Conservation (phyloP, 1,140 invertebrate genomes). For the Aphelinus atriplicis region DNA sequence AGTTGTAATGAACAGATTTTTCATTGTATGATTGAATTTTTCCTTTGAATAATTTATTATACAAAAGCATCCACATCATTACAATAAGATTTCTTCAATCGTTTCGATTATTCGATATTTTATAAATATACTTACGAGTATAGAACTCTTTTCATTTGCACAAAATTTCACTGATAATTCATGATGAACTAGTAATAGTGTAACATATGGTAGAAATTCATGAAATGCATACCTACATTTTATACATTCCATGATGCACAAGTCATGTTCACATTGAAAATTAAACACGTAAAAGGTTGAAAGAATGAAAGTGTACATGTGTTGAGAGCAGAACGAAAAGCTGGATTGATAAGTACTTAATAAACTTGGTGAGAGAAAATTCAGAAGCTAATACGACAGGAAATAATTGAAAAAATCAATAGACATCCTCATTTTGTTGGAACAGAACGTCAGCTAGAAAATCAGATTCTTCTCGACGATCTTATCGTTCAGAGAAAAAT, state of each 20-base stretch:
- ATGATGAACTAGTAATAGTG: too few species aligned
- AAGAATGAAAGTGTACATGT: conserved; percentile 4
- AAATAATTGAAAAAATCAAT: conserved; percentile 52
- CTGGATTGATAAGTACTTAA: conserved; percentile 44
- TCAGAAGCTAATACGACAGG: conserved; percentile 32
- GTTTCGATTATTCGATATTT: too few species aligned
- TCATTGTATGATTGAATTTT: too few species aligned
- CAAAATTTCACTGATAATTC: too few species aligned
- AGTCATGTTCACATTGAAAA: conserved; percentile 5
- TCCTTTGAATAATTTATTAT: too few species aligned
- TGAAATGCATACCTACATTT: neutral
- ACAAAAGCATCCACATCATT: too few species aligned
- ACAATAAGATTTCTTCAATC: too few species aligned
- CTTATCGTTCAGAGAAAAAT: neutral
- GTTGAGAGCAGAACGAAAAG: neutral
- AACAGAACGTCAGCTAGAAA: conserved; percentile 11
- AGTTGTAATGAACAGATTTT: too few species aligned
- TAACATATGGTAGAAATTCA: too few species aligned
- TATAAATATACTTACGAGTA: too few species aligned
- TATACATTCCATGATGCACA: conserved; percentile 21
- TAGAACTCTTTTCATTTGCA: too few species aligned
- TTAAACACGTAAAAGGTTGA: conserved; percentile 20
- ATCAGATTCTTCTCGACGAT: neutral
- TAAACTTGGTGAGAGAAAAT: conserved; percentile 47
- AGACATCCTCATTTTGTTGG: conserved; percentile 20